These are phyloP conservation scores for Drosophila aff. DNA, from an alignment of 1,140 invertebrate species.

Conservation along the genomic window DNA sequence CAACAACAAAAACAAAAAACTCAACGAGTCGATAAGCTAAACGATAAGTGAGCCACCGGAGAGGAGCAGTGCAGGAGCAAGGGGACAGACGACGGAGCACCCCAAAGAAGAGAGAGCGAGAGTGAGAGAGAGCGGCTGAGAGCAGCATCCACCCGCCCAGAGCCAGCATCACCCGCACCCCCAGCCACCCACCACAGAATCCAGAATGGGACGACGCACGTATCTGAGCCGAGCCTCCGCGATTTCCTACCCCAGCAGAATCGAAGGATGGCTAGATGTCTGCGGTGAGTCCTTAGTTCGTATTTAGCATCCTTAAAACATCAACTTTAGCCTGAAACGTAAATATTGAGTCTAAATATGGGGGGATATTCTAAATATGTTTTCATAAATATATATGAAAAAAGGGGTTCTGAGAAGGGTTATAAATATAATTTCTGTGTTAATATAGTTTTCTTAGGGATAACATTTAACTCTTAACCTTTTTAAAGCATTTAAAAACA, in stretches of 20 bases:
- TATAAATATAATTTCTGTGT: not conserved
- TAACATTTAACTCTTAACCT: too few relatives aligned
- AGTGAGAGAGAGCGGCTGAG: slow-evolving; percentile 7
- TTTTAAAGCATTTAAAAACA: too few relatives aligned
- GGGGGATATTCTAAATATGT: too few relatives aligned
- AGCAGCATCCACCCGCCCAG: slow-evolving; percentile 46
- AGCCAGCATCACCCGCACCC: slow-evolving; percentile 7
- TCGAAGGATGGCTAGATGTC: slow-evolving; percentile 90
- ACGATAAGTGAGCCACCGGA: slow-evolving; percentile 53
- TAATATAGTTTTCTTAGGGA: not conserved
- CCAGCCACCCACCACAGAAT: not conserved
- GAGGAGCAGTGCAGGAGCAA: not conserved
- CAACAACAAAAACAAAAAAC: slow-evolving; percentile 34
- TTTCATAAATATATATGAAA: not conserved
- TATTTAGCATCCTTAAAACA: not conserved
- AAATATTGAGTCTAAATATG: too few relatives aligned
- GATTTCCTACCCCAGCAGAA: slow-evolving; percentile 88
- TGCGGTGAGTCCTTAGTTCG: slow-evolving; percentile 87
- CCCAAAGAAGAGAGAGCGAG: not conserved
- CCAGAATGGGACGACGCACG: slow-evolving; percentile 79
- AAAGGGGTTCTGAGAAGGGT: not conserved
- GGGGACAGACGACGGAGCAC: slow-evolving; percentile 2
- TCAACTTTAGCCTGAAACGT: too few relatives aligned
- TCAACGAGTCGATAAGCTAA: slow-evolving; percentile 72
- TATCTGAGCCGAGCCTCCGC: slow-evolving; percentile 76